Conservation (phyloP, 2,888 invertebrate species). For the Phrixothrix hirtus region DNA sequence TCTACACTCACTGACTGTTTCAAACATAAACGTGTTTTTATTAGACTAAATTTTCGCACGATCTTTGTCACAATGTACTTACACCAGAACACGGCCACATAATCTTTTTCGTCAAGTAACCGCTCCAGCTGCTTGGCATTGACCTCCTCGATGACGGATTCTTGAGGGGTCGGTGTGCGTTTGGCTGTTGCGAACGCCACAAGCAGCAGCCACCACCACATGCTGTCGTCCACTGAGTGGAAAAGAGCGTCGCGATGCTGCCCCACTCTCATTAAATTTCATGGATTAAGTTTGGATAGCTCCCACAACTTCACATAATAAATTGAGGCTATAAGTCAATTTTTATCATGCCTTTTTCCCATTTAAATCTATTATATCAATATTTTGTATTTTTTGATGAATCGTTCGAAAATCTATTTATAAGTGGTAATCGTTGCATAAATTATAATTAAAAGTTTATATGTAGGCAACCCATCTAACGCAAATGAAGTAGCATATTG, state of each 20-base stretch:
- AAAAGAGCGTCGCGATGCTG: constrained; percentile 48
- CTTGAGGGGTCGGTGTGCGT: constrained; percentile 56
- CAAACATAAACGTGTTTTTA: constrained; percentile 22
- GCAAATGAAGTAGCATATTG: too few species aligned
- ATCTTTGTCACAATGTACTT: constrained; percentile 62
- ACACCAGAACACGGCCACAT: constrained; percentile 96
- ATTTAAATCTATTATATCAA: constrained; percentile 1
- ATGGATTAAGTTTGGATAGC: constrained; percentile 26
- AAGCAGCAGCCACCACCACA: constrained; percentile 61
- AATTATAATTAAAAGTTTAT: too few species aligned
- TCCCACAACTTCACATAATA: constrained; percentile 30
- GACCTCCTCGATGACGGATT: constrained; percentile 88
- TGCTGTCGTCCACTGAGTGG: constrained; percentile 54
- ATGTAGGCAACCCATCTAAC: too few species aligned
- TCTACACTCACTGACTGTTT: constrained; percentile 42
- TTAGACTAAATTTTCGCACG: constrained; percentile 15
- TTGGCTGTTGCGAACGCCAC: constrained; percentile 58
- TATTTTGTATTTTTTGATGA: not conserved
- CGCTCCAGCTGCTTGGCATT: constrained; percentile 90
- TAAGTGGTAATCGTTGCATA: too few species aligned
- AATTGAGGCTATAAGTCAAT: constrained; percentile 20
- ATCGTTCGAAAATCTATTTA: not conserved
- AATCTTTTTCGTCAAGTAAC: constrained; percentile 87
- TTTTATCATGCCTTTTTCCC: constrained; percentile 16
- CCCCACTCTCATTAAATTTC: constrained; percentile 40